These are phyloP conservation scores for Eira barbara DNA, from an alignment of 2,113 vertebrate genomes.

Conservation along the genomic window DNA sequence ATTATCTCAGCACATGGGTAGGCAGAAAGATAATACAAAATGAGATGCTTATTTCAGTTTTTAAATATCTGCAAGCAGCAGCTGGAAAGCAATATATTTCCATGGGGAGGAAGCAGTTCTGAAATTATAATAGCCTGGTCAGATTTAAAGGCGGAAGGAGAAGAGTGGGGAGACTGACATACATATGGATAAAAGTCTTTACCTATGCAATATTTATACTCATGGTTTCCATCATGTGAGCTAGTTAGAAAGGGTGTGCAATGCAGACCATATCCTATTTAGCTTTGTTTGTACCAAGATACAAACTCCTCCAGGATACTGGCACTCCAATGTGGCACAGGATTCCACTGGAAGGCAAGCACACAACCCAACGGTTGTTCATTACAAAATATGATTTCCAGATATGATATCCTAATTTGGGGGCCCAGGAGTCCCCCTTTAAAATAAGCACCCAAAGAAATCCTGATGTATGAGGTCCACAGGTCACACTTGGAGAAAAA, in stretches of 20 bases:
- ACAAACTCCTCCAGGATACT: fast-evolving
- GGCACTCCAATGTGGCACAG: neutral
- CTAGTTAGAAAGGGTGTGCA: neutral
- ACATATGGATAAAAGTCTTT: neutral
- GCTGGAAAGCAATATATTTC: neutral
- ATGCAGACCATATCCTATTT: neutral
- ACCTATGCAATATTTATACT: neutral
- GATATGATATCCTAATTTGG: neutral
- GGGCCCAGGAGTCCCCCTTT: neutral
- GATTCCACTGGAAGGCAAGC: neutral
- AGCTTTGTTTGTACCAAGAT: neutral
- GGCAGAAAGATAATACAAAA: conserved; percentile 28
- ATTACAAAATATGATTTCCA: neutral
- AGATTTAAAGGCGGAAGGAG: neutral
- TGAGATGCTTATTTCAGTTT: neutral
- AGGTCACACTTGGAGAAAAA: neutral
- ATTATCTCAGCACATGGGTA: conserved; percentile 33
- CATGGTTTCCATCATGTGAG: neutral
- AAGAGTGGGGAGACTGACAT: neutral
- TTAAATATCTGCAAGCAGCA: conserved; percentile 13
- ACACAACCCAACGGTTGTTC: fast-evolving
- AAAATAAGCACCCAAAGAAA: neutral
- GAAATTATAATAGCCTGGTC: neutral
- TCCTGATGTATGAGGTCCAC: neutral
- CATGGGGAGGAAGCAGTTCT: neutral